These are phyloP conservation scores for Epistrophe grossulariae DNA, from an alignment of 2,888 invertebrate species.

Conservation along the genomic window DNA sequence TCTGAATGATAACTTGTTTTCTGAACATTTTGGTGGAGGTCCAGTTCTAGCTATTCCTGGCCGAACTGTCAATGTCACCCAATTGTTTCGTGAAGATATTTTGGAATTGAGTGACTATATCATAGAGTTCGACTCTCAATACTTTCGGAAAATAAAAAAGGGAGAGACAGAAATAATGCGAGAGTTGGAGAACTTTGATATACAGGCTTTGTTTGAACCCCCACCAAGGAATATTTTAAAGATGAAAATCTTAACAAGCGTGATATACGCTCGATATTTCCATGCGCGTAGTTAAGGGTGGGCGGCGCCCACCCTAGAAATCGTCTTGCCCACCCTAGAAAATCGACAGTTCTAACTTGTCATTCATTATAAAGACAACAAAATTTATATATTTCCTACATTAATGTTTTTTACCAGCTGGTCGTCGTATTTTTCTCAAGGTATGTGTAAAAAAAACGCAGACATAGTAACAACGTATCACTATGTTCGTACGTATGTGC, in stretches of 20 bases:
- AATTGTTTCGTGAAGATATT: constrained; percentile 92
- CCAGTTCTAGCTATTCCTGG: constrained; percentile 93
- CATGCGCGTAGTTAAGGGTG: no score
- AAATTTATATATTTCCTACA: no score
- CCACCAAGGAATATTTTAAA: constrained; percentile 87
- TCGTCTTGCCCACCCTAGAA: no score
- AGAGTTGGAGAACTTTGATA: constrained; percentile 88
- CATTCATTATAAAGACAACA: no score
- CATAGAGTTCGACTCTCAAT: constrained; percentile 86
- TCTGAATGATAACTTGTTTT: constrained; percentile 93
- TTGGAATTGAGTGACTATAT: constrained; percentile 87
- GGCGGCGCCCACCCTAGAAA: no score
- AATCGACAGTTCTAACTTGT: no score
- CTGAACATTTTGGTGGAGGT: constrained; percentile 90
- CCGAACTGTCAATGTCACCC: constrained; percentile 92
- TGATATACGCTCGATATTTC: constrained; percentile 88
- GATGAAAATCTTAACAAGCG: constrained; percentile 89
- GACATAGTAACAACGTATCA: no score
- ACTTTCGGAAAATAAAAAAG: constrained; percentile 87
- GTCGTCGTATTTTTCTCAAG: no score
- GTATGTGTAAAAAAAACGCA: no score
- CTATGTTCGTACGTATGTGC: no score
- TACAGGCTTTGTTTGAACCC: constrained; percentile 85
- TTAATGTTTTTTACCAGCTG: no score
- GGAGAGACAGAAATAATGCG: constrained; percentile 86